Conservation (phyloP, 1,140 invertebrate species). For the Protaetia brevitarsis region DNA sequence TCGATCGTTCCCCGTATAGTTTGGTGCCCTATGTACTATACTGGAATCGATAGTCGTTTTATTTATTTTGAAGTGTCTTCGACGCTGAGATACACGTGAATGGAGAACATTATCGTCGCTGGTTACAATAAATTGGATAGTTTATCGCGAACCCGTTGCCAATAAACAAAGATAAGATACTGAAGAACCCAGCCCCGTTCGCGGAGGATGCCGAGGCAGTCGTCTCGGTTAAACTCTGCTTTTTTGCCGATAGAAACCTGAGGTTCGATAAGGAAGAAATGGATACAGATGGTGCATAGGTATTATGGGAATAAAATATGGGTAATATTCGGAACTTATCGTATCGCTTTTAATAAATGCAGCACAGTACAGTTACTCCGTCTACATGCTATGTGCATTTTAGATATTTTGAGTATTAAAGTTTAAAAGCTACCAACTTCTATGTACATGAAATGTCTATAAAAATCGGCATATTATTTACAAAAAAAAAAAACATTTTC, state of each 20-base stretch:
- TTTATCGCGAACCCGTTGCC: conserved; percentile 14
- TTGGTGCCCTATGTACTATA: conserved; percentile 11
- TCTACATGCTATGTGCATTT: too few relatives aligned
- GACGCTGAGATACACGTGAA: conserved; percentile 13
- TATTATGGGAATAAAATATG: background rate
- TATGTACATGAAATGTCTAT: too few relatives aligned
- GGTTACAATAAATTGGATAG: conserved; percentile 18
- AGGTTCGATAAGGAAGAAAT: conserved; percentile 14
- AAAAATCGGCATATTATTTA: too few relatives aligned
- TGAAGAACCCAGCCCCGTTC: conserved; percentile 14
- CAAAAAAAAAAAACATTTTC: too few relatives aligned
- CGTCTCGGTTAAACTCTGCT: conserved; percentile 3
- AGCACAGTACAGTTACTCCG: too few relatives aligned
- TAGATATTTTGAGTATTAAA: too few relatives aligned
- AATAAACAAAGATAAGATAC: conserved; percentile 18
- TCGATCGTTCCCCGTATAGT: conserved; percentile 2
- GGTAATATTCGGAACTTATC: background rate
- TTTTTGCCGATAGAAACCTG: conserved; percentile 7
- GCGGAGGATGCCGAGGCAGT: background rate
- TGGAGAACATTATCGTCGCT: conserved; percentile 13
- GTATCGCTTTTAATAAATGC: background rate
- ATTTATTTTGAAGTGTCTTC: conserved; percentile 18
- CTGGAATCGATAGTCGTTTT: conserved; percentile 6
- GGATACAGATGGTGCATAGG: conserved; percentile 8
- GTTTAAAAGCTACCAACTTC: too few relatives aligned